phyloP scores from a whole-genome alignment of 2,113 vertebrate genomes.

The Pandion haliaetus region DNA sequence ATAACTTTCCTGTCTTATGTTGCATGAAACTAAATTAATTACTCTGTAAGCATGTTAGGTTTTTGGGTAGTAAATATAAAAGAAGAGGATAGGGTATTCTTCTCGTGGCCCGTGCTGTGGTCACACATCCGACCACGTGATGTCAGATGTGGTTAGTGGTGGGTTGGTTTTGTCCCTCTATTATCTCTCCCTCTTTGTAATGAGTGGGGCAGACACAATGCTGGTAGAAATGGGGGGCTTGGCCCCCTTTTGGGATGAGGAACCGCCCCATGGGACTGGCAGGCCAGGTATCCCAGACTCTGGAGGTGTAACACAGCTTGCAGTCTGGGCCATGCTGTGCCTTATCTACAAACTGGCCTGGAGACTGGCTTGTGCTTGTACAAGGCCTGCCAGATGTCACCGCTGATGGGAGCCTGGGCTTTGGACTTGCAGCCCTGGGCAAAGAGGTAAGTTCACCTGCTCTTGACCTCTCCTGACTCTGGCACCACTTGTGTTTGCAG shows the following conservation, averaged over 20 bases:
- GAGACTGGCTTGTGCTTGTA: neutral
- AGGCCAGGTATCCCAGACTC: neutral
- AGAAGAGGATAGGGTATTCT: neutral
- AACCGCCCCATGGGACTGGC: neutral
- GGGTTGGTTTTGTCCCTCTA: neutral
- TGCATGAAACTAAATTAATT: constrained; percentile 29
- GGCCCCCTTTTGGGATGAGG: neutral
- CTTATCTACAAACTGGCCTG: neutral
- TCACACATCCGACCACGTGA: neutral
- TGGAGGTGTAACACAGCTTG: neutral
- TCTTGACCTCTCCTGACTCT: neutral
- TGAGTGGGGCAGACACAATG: neutral
- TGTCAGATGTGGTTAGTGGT: neutral
- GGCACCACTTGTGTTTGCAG: neutral
- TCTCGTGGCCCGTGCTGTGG: neutral
- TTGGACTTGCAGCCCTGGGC: neutral
- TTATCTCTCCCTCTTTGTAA: neutral
- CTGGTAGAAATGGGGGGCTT: neutral
- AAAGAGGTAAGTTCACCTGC: neutral
- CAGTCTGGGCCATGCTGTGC: neutral
- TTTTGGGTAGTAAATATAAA: neutral
- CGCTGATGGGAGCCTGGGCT: neutral
- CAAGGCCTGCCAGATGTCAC: neutral
- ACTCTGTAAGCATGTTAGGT: neutral
- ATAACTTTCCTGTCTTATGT: neutral